These are phyloP conservation scores for Xylota segnis DNA, from an alignment of 2,888 invertebrate genomes.

Conservation along the genomic window DNA sequence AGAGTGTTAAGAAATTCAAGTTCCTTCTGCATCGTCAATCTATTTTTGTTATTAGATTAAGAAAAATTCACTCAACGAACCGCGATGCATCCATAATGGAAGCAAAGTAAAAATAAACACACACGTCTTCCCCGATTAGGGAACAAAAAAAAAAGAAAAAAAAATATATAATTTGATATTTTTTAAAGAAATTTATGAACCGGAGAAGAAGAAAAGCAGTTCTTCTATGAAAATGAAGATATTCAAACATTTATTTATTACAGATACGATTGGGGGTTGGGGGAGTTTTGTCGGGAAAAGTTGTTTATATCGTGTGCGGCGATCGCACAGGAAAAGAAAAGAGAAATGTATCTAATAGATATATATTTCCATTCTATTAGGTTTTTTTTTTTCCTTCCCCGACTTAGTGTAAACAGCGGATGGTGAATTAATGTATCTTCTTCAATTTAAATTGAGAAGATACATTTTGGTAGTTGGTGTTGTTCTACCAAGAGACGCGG, in stretches of 20 bases:
- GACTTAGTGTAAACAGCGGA: slow-evolving; percentile 69
- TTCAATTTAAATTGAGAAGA: slow-evolving; percentile 65
- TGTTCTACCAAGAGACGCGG: not conserved
- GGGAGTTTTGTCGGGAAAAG: not conserved
- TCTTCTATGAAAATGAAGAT: slow-evolving; percentile 57
- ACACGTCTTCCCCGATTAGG: slow-evolving; percentile 46
- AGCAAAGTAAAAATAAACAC: slow-evolving; percentile 74
- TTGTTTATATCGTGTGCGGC: slow-evolving; percentile 43
- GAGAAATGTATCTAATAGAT: slow-evolving; percentile 46
- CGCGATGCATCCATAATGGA: slow-evolving; percentile 66
- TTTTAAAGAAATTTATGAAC: slow-evolving; percentile 63
- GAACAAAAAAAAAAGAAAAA: slow-evolving; percentile 44
- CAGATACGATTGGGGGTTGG: slow-evolving; percentile 39
- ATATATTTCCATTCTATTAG: slow-evolving; percentile 57
- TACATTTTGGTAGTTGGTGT: slow-evolving; percentile 41
- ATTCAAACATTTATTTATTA: slow-evolving; percentile 73
- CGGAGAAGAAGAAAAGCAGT: slow-evolving; percentile 21
- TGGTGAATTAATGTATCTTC: slow-evolving; percentile 69
- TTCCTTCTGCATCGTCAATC: not conserved
- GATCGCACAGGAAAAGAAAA: slow-evolving; percentile 34
- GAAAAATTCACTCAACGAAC: slow-evolving; percentile 3
- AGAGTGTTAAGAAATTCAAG: slow-evolving; percentile 19
- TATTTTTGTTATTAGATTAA: slow-evolving; percentile 54
- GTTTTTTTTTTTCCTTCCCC: slow-evolving; percentile 18
- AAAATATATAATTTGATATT: slow-evolving; percentile 76